These are phyloP conservation scores for Apostichopus parvimensis DNA, from an alignment of 35 echinoderm and acorn worm species.

Conservation along the genomic window DNA sequence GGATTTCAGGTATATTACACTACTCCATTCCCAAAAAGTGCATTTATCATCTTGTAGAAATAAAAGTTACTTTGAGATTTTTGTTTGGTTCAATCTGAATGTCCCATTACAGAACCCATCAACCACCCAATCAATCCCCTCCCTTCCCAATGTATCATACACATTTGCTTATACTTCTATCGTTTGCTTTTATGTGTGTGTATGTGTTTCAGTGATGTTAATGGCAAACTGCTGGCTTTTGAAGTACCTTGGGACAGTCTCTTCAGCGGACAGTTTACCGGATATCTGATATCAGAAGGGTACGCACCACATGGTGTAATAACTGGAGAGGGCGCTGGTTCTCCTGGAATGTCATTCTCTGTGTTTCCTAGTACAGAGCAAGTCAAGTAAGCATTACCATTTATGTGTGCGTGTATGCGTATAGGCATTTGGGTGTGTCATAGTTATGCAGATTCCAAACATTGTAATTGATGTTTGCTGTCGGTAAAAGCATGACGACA, in stretches of 20 bases:
- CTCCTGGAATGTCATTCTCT: constrained; percentile 42
- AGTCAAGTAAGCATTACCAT: not conserved
- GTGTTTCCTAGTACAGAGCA: constrained; percentile 43
- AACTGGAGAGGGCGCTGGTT: constrained; percentile 44
- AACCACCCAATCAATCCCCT: not conserved
- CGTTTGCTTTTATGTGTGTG: not conserved
- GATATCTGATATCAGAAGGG: constrained; percentile 59
- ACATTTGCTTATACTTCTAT: not conserved
- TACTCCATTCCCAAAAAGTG: too few species aligned
- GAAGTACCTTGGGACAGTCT: constrained; percentile 65
- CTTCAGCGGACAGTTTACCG: constrained; percentile 37
- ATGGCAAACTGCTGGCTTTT: constrained; percentile 71
- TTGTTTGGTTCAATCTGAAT: too few species aligned
- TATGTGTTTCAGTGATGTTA: constrained; percentile 37
- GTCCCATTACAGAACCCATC: too few species aligned
- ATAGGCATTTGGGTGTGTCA: too few species aligned
- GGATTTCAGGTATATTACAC: too few species aligned
- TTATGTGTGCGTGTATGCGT: not conserved
- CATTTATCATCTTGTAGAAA: too few species aligned
- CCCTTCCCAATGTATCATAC: not conserved
- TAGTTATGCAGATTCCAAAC: too few species aligned
- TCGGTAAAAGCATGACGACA: too few species aligned
- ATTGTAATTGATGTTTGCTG: too few species aligned
- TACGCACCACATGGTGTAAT: constrained; percentile 43
- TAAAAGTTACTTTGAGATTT: too few species aligned